phyloP scores from a whole-genome alignment of 2,113 vertebrate species.

The Pristiophorus japonicus region DNA sequence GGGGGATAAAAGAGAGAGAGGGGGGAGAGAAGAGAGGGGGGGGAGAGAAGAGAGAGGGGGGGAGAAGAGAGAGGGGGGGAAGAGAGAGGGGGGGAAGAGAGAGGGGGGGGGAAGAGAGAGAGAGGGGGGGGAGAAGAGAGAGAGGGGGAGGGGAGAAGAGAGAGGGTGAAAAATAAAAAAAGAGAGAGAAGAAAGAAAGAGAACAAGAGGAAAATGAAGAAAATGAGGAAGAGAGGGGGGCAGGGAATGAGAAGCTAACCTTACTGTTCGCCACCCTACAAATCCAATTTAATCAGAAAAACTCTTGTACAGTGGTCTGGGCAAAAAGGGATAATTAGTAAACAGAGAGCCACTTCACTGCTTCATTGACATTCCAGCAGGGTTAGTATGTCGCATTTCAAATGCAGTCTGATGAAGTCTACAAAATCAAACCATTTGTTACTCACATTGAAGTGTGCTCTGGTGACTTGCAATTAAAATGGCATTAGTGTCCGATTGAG shows the following conservation, averaged over 20 bases:
- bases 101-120: background rate
- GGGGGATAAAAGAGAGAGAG: background rate
- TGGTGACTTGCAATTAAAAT: conserved; percentile 99
- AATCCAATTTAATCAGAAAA: conserved; percentile 97
- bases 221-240: background rate
- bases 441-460: conserved; percentile 99
- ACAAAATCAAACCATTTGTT: conserved; percentile 99
- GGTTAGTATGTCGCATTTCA: conserved; percentile 99
- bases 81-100: background rate
- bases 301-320: conserved; percentile 85
- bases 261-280: conserved; percentile 82
- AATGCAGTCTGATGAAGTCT: conserved; percentile 99
- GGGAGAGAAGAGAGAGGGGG: conserved; percentile 46
- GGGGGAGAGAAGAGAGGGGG: conserved; percentile 29
- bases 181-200: background rate
- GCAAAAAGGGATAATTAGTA: conserved; percentile 99
- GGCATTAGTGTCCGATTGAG: conserved; percentile 99
- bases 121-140: conserved; percentile 16
- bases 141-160: conserved; percentile 42
- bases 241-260: conserved; percentile 41
- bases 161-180: too few species aligned
- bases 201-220: background rate
- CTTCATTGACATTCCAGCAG: conserved; percentile 99
- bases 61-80: conserved; percentile 18
- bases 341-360: conserved; percentile 95